A percentile compares a stretch with the other conserved stretches of the same genome.
phyloP scores from a whole-genome alignment of 2,797 vertebrate genomes.

The Ctenopoma kingsleyae region DNA sequence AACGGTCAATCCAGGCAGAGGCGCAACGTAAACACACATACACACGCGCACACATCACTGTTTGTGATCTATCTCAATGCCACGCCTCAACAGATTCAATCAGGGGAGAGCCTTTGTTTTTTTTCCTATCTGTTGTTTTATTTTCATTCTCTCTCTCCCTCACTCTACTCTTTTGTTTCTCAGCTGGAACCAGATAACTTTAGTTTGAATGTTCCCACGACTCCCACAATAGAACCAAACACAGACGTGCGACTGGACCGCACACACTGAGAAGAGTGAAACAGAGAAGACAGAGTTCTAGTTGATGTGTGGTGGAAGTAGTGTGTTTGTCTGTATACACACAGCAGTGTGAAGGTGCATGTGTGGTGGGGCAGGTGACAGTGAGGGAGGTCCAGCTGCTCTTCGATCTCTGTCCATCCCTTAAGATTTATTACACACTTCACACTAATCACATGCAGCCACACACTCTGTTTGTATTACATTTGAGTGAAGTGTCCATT shows the following conservation, averaged over 20 bases:
- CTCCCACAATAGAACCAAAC: conserved; percentile 51
- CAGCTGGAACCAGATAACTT: conserved; percentile 70
- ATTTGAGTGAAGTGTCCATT: conserved; percentile 15
- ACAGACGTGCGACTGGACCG: conserved; percentile 25
- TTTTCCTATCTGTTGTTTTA: conserved; percentile 70
- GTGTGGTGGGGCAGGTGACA: conserved; percentile 25
- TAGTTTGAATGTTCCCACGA: conserved; percentile 59
- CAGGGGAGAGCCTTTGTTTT: conserved; percentile 79
- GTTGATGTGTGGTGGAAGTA: conserved; percentile 7
- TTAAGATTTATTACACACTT: conserved; percentile 53
- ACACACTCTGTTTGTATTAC: conserved; percentile 6
- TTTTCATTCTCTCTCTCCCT: conserved; percentile 52
- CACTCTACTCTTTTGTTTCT: conserved; percentile 25
- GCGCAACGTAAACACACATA: conserved; percentile 31
- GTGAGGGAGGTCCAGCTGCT: conserved; percentile 50
- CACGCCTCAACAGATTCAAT: conserved; percentile 86
- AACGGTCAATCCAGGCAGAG: conserved; percentile 37
- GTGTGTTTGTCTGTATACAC: conserved; percentile 5
- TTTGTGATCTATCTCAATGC: conserved; percentile 84
- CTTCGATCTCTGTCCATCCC: conserved; percentile 15
- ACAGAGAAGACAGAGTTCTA: conserved; percentile 14
- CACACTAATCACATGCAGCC: conserved; percentile 6
- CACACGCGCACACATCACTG: conserved; percentile 51
- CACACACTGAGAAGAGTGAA: conserved; percentile 8
- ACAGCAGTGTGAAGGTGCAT: not conserved